Base-by-base conservation (phyloP, 2,113 vertebrate genomes). In the Rutilus rutilus region DNA sequence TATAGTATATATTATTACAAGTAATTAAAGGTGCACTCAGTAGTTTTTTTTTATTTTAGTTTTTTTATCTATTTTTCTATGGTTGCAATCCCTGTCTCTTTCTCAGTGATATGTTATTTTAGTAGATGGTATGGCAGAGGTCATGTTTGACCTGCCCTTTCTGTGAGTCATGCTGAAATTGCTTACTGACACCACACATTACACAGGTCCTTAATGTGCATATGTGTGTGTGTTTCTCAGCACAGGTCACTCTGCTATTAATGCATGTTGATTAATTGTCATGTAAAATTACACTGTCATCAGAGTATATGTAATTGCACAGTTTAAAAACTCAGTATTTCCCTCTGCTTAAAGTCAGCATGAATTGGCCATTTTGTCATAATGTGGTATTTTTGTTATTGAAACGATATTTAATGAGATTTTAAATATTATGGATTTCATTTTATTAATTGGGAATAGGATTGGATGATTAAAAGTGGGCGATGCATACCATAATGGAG, bases 41-140 rank as follows among this genome's bases (percentile, higher is more conserved):
- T n/a, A n/a, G n/a, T n/a, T n/a, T n/a, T n/a, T n/a, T n/a, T n/a
- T n/a, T n/a, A n/a, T n/a, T n/a, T n/a, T n/a, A 33, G 30, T 2
- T 2, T 5, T 54, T 21, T 54, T 11, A 23, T 33, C 3, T 1
- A 15, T 30, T 36, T 50, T 30, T 25, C 17, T 21, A 42, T 71
- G 33, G 12, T 39, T 39, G 33, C 9, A 10, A 2, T 47, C 30
- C 25, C 36, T 30, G 12, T 65, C 45, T 77, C 39, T 78, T 30
- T 54, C 60, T 67, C n/a, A 15, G 71, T 47, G 42, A n/a, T 45
- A 8, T 73, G 62, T 45, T 69, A 85, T 79, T 59, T 85, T 71
- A 39, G 45, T 25, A 79, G 50, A 30, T 45, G 47, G 65, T 71
- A 74, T 80, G 54, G 59, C 45, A 69, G 62, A 78, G 80, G 80